These are phyloP conservation scores for Hypomesus transpacificus DNA, from an alignment of 2,113 vertebrate genomes.

Conservation along the genomic window DNA sequence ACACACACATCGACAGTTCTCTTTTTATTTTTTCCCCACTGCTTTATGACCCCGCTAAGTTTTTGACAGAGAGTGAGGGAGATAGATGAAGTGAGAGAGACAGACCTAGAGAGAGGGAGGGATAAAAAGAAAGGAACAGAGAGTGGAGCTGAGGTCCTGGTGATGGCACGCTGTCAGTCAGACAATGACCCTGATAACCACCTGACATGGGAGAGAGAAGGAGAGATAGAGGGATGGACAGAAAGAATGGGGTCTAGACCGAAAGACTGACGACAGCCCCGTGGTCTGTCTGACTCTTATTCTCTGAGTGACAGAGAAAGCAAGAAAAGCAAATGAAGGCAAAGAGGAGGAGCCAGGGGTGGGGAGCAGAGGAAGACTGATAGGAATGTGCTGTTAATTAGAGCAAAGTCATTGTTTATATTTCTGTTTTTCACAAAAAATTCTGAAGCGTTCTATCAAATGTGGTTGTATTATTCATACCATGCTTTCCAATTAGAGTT, in stretches of 20 bases:
- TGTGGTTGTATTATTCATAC: too few species aligned
- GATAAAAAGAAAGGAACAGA: conserved; percentile 11
- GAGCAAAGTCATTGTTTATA: not conserved
- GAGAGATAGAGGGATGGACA: not conserved
- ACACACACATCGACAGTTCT: not conserved
- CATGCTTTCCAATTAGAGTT: too few species aligned
- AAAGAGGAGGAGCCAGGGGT: not conserved
- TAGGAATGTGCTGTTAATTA: too few species aligned
- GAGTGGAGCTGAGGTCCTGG: conserved; percentile 14
- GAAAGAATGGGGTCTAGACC: not conserved
- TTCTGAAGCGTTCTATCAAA: not conserved
- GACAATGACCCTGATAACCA: conserved; percentile 13
- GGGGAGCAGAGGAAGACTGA: conserved; percentile 8
- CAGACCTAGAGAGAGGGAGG: conserved; percentile 1
- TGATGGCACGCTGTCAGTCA: conserved; percentile 5
- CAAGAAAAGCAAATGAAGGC: not conserved
- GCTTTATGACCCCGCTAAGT: not conserved
- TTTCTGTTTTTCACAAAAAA: not conserved
- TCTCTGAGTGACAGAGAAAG: not conserved
- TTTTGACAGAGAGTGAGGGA: conserved; percentile 16
- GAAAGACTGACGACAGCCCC: not conserved
- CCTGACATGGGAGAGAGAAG: conserved; percentile 8
- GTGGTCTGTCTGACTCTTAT: not conserved
- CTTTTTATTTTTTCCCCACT: not conserved
- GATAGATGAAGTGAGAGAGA: conserved; percentile 1